Base-by-base conservation (phyloP, 37 sponge, comb jelly and placozoan species). In the Petrosia ficiformis region DNA sequence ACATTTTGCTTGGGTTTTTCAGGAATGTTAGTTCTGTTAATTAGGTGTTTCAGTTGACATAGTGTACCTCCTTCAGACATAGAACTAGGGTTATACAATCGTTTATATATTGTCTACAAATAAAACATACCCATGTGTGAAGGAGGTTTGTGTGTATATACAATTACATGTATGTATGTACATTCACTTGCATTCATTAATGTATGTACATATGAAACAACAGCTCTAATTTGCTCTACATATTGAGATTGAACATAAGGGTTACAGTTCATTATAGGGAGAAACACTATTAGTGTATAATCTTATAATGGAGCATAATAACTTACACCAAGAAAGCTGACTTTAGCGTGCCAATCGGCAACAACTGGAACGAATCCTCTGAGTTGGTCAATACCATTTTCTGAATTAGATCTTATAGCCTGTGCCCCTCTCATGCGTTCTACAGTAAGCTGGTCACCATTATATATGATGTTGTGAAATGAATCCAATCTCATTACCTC, bases 391-490 rank as follows among this genome's bases (percentile, higher is more conserved):
- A 28, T 54, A 21, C 60, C 74, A 56, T 28, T 74, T 22, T 48
- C 54, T 48, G 54, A 48, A 48, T 48, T 48, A 8, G 54, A 48
- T 48, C 54, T 48, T 8, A 48, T 48, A 19, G 54, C 8, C 14
- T 48, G 54, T 8, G 54, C 54, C 8, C 54, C 8, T 14, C 8
- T 48, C 54, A 48, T 48, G 48, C 74, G 48, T 58, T 44, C 74
- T 26, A 52, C 74, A 31, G 74, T 74, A 28, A 74, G 74, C 38
- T 74, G 74, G 57, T 74, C 74, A 25, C 74, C 74, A 28, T 38
- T 38, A 6, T 37, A 0, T 16, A 74, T 21, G 2, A 74, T 52
- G 24, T 74, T 44, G 35, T 52, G 29, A 56, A 74, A 48, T 19
- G 14, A 19, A 14, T 48, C 54, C 14, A 48, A 19, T 48, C 14